Conservation (phyloP, 2,113 vertebrate genomes). For the Sturnira hondurensis region DNA sequence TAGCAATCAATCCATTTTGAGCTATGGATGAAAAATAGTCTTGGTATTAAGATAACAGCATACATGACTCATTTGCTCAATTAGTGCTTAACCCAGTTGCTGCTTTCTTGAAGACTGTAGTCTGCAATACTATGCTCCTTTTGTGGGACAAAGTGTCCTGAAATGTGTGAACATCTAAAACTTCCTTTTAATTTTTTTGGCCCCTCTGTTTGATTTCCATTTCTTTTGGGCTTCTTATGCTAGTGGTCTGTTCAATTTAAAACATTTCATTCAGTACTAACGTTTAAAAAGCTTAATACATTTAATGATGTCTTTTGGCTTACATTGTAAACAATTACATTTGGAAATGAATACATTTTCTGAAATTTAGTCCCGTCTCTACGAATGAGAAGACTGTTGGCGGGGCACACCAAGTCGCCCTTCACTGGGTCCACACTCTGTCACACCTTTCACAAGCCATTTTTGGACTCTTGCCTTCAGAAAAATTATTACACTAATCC, state of each 20-base stretch:
- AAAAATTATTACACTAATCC: slow-evolving; percentile 45
- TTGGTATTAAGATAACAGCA: not conserved
- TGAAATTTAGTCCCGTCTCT: not conserved
- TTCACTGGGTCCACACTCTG: not conserved
- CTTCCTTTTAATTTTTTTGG: not conserved
- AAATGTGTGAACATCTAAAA: not conserved
- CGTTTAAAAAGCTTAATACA: not conserved
- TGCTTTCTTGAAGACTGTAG: not conserved
- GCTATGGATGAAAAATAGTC: not conserved
- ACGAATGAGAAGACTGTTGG: not conserved
- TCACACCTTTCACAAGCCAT: not conserved
- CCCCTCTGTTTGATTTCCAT: not conserved
- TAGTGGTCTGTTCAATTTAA: not conserved
- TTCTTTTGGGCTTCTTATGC: not conserved
- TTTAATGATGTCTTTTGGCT: slow-evolving; percentile 3
- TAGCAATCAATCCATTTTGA: not conserved
- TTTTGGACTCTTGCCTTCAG: not conserved
- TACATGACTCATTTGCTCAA: not conserved
- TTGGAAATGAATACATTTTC: not conserved
- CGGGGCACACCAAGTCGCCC: not conserved
- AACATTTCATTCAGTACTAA: not conserved
- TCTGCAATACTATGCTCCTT: not conserved
- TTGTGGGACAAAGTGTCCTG: not conserved
- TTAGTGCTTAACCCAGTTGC: not conserved
- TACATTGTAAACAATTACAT: not conserved